Evolutionary conservation across 1,140 invertebrate genomes (phyloP), one percentile per base, ranked within the genome.

Genomic region (Calosoma granatense): DNA sequence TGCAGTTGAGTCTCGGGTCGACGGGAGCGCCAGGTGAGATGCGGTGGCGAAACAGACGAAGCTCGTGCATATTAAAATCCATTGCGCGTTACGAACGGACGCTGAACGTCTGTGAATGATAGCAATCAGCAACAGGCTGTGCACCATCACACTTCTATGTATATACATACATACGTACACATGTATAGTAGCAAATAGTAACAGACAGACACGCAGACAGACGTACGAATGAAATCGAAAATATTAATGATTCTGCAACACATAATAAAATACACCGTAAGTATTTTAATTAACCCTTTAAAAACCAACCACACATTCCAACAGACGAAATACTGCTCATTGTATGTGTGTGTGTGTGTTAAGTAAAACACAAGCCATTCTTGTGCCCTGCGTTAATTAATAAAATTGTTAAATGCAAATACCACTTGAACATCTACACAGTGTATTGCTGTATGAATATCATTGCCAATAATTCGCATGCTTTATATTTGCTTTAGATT

Each of bases 1-100:
- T 30, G 6, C 26, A 30, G 26, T 14, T 30, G 26, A 30, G 14
- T 30, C 26, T 30, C 26, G 17, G 3, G 15, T 11, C 17, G 41
- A 47, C 41, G 15, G 15, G 9, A 47, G 15, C 41, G 41, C 41
- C 41, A 47, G 41, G 41, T 47, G 41, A 47, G 41, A 47, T 47
- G 41, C 15, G 15, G 41, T 17, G 41, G 41, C 15, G 41, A 47
- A 36, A 9, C 3, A 47, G 15, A 9, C 17, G 15, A 11, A 47
- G 6, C 41, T 47, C 15, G 41, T 17, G 41, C 41, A 47, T 47
- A 47, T 12, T 47, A 47, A 47, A 47, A 47, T 4, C 41, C 41
- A 47, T 9, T 12, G 6, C 17, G 6, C 41, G 41, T 47, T 12
- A 6, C 26, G 6, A 47, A 11, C 17, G 41, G 3, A 47, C 17